These are phyloP conservation scores for Ametastegia equiseti DNA, from an alignment of 2,888 invertebrate species.

Conservation along the genomic window DNA sequence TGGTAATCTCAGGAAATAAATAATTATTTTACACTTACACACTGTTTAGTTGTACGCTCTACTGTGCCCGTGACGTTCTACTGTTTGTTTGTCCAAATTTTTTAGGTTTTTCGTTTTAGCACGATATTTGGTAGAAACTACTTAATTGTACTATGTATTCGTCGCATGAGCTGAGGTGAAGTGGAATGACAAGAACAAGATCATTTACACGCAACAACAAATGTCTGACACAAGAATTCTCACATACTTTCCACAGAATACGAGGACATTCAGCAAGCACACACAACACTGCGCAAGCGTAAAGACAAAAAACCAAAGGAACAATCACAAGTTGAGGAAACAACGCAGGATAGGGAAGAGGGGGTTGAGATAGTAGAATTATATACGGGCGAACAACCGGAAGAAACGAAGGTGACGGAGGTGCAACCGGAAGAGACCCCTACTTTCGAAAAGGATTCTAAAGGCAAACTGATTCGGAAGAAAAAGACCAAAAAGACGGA, in stretches of 20 bases:
- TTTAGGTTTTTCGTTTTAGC: conserved; percentile 59
- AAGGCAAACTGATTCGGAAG: conserved; percentile 64
- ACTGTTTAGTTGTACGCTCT: conserved; percentile 52
- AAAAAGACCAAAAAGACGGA: conserved; percentile 67
- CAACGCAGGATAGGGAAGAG: conserved; percentile 69
- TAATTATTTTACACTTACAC: conserved; percentile 28
- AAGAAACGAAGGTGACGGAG: conserved; percentile 49
- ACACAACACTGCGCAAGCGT: conserved; percentile 73
- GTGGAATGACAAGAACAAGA: conserved; percentile 40
- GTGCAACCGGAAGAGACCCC: conserved; percentile 23
- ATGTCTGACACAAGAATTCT: conserved; percentile 70
- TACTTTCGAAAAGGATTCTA: conserved; percentile 48
- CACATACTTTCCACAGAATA: conserved; percentile 76
- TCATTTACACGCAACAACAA: conserved; percentile 45
- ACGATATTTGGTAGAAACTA: conserved; percentile 60
- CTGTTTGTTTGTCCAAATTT: conserved; percentile 53
- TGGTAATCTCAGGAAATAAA: conserved; percentile 19
- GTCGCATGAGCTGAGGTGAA: conserved; percentile 62
- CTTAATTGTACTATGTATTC: conserved; percentile 52
- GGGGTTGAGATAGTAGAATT: conserved; percentile 68
- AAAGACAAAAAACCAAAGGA: conserved; percentile 71
- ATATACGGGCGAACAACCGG: conserved; percentile 51
- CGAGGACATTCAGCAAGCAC: conserved; percentile 75
- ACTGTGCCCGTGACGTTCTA: conserved; percentile 56
- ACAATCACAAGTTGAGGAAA: conserved; percentile 68